A percentile compares a stretch with the other conserved stretches of the same genome.
Conservation (phyloP, 2,797 vertebrate genomes). For the Diplodus puntazzo region DNA sequence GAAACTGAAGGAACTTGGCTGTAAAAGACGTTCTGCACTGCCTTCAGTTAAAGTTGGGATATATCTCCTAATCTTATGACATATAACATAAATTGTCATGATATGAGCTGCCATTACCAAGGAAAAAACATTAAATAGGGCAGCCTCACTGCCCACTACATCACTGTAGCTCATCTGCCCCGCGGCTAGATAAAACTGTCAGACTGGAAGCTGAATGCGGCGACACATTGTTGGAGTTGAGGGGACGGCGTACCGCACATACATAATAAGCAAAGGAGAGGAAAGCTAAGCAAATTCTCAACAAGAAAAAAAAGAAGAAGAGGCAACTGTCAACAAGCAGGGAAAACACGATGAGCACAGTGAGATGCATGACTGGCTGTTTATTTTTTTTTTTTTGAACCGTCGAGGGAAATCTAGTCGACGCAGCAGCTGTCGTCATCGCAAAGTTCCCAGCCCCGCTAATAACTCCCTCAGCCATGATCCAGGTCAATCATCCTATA, state of each 20-base stretch:
- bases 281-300: slow-evolving; percentile 25
- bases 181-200: slow-evolving; percentile 66
- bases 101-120: slow-evolving; percentile 58
- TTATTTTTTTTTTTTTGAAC: slow-evolving; percentile 18
- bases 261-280: slow-evolving; percentile 63
- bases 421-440: slow-evolving; percentile 16
- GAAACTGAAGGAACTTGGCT: no score
- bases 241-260: slow-evolving; percentile 59
- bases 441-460: slow-evolving; percentile 17
- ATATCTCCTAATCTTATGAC: slow-evolving; percentile 10
- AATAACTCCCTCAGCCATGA: slow-evolving; percentile 27
- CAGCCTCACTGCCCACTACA: slow-evolving; percentile 64
- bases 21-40: background rate
- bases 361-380: slow-evolving; percentile 35
- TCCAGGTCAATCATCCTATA: slow-evolving; percentile 36
- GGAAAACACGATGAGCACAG: slow-evolving; percentile 32
- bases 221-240: slow-evolving; percentile 68
- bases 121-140: slow-evolving; percentile 65
- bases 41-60: slow-evolving; percentile 11
- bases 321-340: slow-evolving; percentile 51
- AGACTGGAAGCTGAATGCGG: slow-evolving; percentile 71
- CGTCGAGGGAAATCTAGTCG: slow-evolving; percentile 5
- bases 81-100: slow-evolving; percentile 45
- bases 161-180: slow-evolving; percentile 66
- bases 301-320: slow-evolving; percentile 24